Conservation (phyloP, 2,888 invertebrate species). For the Hedychridium roseum region DNA sequence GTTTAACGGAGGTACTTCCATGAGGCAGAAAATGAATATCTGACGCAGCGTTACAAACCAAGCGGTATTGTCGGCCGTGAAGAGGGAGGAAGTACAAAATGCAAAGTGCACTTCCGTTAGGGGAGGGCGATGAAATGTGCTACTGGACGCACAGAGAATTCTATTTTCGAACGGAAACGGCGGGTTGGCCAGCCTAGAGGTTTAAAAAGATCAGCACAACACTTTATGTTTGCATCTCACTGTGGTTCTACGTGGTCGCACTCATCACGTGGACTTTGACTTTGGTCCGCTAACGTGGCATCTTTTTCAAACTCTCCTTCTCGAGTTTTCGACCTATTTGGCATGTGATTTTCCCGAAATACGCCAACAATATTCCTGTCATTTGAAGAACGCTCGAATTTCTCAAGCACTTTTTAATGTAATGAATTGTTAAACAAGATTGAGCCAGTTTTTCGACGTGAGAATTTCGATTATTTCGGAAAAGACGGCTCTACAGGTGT, state of each 20-base stretch:
- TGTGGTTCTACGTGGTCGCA: slow-evolving; percentile 25
- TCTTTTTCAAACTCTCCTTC: no score
- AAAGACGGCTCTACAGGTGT: slow-evolving; percentile 34
- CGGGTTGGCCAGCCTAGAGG: no score
- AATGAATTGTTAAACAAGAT: background rate
- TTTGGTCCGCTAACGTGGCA: no score
- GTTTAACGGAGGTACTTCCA: no score
- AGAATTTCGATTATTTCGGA: slow-evolving; percentile 4
- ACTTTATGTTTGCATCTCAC: slow-evolving; percentile 32
- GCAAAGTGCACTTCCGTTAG: slow-evolving; percentile 3
- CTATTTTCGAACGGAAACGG: no score
- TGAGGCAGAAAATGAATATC: slow-evolving; percentile 2
- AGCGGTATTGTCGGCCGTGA: slow-evolving; percentile 1
- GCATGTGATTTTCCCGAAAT: no score
- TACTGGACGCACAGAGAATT: no score
- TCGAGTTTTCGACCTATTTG: no score
- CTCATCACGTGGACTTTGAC: background rate
- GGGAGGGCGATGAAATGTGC: no score
- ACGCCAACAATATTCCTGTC: no score
- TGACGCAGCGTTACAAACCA: background rate
- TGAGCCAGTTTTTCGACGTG: background rate
- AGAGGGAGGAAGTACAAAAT: slow-evolving; percentile 1
- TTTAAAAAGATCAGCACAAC: no score
- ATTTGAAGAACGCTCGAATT: no score
- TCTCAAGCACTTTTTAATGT: background rate